Base-by-base conservation (phyloP, 2,888 invertebrate species). In the Rhaphigaster nebulosa region DNA sequence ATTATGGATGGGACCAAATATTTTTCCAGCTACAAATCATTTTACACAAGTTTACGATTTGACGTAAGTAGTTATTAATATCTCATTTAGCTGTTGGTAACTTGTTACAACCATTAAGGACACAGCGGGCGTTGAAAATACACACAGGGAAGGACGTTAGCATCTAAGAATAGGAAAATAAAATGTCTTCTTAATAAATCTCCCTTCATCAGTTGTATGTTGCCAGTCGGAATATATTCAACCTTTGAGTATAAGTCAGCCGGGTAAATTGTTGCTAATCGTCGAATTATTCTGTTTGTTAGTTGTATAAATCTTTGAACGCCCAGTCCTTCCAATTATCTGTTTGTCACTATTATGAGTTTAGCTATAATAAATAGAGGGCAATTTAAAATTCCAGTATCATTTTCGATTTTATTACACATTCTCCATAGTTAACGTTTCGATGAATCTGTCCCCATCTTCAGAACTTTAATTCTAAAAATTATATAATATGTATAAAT, bases 101-200 rank as follows among this genome's bases (percentile, higher is more conserved):
- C 70, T 70, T 70, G 70, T 70, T 70, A 34, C 34, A 34, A 70
- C 34, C 70, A 70, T 70, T 70, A 34, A 34, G 70, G 70, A 70
- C 70, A 34, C 20, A 34, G 70, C 15, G 18, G 34, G 8, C 70
- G 70, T 70, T 70, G 70, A 70, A 70, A 70, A 70, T 70, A 70
- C 34, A 18, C 70, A 6, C 34, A 26, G 34, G 5, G 70, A 70
- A 70, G 70, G 70, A 34, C 70, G 70, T 70, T 70, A 70, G 70
- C 20, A 50, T 87, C 87, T 87, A 87, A 52, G 50, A 87, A 87
- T 87, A 87, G 87, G 87, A 87, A 34, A 87, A 52, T 34, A 87
- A 52, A 87, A 87, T 52, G 50, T 54, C 87, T 54, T 54, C 87
- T 13, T 23, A 34, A 88, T 88, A 60, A 88, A 88, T 88, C 88